Percentiles rank a stretch among this genome's conserved stretches.
These are phyloP conservation scores for Aurelia aurita complex sp. Pacific DNA, from an alignment of 30 jellyfish, hydroid and myxozoan species.

Conservation along the genomic window DNA sequence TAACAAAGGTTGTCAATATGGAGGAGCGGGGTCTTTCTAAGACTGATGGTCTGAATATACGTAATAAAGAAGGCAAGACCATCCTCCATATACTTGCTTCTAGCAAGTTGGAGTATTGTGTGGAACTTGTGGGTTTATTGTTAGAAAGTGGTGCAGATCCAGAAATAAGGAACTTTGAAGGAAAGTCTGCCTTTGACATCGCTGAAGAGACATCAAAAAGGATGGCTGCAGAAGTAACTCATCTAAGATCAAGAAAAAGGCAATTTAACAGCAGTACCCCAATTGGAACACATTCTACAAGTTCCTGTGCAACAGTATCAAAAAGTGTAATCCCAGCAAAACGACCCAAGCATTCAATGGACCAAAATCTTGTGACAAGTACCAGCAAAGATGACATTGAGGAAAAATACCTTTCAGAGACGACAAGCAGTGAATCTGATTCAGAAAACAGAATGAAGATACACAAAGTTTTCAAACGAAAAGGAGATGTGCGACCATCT, in stretches of 20 bases:
- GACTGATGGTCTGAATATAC: constrained; percentile 35
- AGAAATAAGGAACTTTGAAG: constrained; percentile 18
- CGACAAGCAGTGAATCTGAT: background rate
- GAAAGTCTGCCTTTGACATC: constrained; percentile 35
- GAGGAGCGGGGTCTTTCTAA: constrained; percentile 5
- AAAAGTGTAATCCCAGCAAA: background rate
- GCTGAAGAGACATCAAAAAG: constrained; percentile 21
- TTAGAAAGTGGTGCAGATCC: constrained; percentile 47
- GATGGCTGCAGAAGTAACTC: constrained; percentile 7
- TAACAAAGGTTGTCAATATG: constrained; percentile 27
- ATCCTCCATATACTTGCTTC: constrained; percentile 55
- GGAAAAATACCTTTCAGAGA: background rate
- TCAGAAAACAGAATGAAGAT: background rate
- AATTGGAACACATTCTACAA: background rate
- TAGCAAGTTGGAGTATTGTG: constrained; percentile 6
- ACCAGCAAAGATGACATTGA: constrained; percentile 6
- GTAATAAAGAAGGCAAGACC: constrained; percentile 52
- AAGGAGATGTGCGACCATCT: constrained; percentile 29
- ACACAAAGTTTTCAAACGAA: background rate
- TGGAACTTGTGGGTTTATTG: constrained; percentile 9
- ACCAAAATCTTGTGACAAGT: constrained; percentile 26
- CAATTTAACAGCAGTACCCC: background rate
- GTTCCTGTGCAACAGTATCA: background rate
- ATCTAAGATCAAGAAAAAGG: background rate
- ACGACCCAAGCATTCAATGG: background rate